phyloP scores from a whole-genome alignment of 2,113 vertebrate genomes.

The Salvelinus fontinalis region DNA sequence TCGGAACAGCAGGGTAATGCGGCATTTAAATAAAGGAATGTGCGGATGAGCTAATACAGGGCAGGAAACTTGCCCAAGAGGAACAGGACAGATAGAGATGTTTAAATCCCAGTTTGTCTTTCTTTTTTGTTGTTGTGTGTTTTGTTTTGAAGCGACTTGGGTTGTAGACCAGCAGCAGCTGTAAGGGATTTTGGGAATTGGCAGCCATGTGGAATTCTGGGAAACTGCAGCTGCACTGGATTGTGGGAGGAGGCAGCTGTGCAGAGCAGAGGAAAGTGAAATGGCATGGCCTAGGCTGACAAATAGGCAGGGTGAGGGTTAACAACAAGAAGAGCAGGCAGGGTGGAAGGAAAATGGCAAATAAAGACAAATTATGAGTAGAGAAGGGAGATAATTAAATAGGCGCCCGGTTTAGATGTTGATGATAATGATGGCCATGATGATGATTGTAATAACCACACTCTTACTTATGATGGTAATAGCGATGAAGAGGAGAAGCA shows the following conservation, averaged over 20 bases:
- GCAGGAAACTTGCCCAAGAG: background rate
- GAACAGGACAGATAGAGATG: background rate
- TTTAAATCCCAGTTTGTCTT: background rate
- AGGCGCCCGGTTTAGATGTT: background rate
- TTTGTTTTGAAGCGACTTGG: background rate
- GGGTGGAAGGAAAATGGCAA: background rate
- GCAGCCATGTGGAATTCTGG: conserved; percentile 8
- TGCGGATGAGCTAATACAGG: background rate
- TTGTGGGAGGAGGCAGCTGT: conserved; percentile 7
- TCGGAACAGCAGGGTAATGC: background rate
- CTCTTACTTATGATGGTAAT: background rate
- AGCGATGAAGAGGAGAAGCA: background rate
- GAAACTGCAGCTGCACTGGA: background rate
- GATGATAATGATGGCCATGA: background rate
- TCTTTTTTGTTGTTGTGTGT: background rate
- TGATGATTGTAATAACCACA: background rate
- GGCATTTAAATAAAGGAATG: background rate
- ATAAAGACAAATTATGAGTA: too few species aligned
- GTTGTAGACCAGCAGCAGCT: conserved; percentile 11
- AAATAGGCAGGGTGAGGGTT: background rate
- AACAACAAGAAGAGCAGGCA: background rate
- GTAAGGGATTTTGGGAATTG: conserved; percentile 14
- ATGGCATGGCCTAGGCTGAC: background rate
- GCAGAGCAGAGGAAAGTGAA: background rate
- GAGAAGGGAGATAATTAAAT: too few species aligned